phyloP scores from a whole-genome alignment of 2,888 invertebrate genomes.

The Diloba caeruleocephala region DNA sequence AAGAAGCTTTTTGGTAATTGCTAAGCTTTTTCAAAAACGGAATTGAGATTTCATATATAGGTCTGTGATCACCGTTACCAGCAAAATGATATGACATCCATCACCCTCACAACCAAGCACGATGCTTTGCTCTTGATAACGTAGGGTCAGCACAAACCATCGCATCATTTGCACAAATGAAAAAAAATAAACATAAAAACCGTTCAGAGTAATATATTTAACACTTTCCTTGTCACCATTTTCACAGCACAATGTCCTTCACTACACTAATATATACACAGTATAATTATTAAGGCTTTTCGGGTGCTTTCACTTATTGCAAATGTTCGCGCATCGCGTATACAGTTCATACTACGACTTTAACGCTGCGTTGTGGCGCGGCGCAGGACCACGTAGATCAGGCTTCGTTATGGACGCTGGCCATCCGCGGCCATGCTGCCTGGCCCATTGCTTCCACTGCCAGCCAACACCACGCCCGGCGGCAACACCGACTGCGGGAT shows the following conservation, averaged over 20 bases:
- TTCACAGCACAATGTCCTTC: conserved; percentile 76
- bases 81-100: conserved; percentile 23
- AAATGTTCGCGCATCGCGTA: conserved; percentile 46
- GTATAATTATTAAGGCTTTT: conserved; percentile 84
- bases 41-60: not conserved
- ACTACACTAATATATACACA: conserved; percentile 83
- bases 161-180: conserved; percentile 83
- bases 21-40: not conserved
- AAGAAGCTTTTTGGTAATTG: not conserved
- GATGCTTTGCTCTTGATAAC: conserved; percentile 21
- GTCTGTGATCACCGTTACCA: conserved; percentile 33
- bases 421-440: conserved; percentile 38
- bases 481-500: conserved; percentile 90
- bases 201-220: conserved; percentile 68
- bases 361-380: conserved; percentile 49
- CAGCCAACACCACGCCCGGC: conserved; percentile 42
- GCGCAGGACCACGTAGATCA: conserved; percentile 74
- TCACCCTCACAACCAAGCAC: conserved; percentile 25
- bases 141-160: conserved; percentile 52
- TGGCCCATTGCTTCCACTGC: conserved; percentile 1
- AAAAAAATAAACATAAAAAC: conserved; percentile 63
- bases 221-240: conserved; percentile 70
- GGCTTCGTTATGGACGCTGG: conserved; percentile 77
- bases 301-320: conserved; percentile 66
- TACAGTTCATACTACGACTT: conserved; percentile 19